These are phyloP conservation scores for Anarrhichthys ocellatus DNA, from an alignment of 2,113 vertebrate species.

Conservation along the genomic window DNA sequence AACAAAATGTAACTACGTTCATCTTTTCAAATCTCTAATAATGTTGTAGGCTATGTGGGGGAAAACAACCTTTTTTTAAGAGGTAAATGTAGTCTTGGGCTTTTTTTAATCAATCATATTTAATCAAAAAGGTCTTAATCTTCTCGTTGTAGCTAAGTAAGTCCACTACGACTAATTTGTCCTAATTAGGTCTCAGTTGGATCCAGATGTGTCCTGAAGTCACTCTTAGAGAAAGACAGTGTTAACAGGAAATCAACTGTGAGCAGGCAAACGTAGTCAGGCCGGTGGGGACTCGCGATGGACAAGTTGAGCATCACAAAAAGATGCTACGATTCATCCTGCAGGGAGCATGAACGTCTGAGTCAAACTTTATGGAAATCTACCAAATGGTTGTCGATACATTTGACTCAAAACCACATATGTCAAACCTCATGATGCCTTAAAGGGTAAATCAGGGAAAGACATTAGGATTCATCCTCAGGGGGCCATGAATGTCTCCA, in stretches of 20 bases:
- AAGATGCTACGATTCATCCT: not conserved
- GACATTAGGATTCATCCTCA: not conserved
- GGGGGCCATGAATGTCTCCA: not conserved
- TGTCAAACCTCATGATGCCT: not conserved
- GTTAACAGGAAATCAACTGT: not conserved
- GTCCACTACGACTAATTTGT: not conserved
- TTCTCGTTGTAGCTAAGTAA: not conserved
- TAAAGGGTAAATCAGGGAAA: not conserved
- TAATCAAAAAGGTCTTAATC: not conserved
- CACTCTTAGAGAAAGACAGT: not conserved
- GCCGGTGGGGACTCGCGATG: not conserved
- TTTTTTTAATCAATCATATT: not conserved
- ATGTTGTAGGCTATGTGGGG: not conserved
- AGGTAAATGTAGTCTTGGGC: not conserved
- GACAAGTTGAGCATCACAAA: not conserved
- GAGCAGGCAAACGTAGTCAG: not conserved
- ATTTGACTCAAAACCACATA: not conserved
- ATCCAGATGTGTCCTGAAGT: not conserved
- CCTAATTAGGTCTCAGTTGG: not conserved
- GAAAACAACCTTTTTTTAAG: not conserved
- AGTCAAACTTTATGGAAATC: no score
- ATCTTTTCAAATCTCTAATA: not conserved
- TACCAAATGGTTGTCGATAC: no score
- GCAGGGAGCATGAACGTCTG: not conserved
- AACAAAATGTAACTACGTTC: not conserved